These are phyloP conservation scores for Pleuronectes platessa DNA, from an alignment of 2,113 vertebrate genomes.

Conservation along the genomic window DNA sequence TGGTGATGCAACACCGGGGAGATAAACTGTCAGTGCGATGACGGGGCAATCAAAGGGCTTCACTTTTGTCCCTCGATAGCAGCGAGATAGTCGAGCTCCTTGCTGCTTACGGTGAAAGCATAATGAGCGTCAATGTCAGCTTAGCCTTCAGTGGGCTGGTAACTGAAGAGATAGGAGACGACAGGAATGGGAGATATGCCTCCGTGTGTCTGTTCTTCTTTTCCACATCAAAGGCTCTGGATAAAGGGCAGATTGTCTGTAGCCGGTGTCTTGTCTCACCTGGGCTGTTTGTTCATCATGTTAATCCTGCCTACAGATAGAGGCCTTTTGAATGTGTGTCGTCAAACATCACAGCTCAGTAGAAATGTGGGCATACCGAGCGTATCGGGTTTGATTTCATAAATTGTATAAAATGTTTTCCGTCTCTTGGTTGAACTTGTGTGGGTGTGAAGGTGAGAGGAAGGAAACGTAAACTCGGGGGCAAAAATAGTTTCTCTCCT, in stretches of 20 bases:
- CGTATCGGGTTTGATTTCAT: not conserved
- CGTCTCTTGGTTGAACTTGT: not conserved
- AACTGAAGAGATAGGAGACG: constrained; percentile 23
- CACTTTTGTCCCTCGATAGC: constrained; percentile 43
- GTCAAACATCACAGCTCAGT: constrained; percentile 20
- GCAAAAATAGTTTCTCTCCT: not conserved
- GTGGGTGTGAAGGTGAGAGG: constrained; percentile 18
- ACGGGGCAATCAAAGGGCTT: constrained; percentile 55
- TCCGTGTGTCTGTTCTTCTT: not conserved
- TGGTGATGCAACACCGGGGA: constrained; percentile 61
- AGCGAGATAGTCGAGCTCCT: constrained; percentile 5
- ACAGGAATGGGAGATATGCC: constrained; percentile 16
- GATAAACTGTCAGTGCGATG: constrained; percentile 58
- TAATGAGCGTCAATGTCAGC: not conserved
- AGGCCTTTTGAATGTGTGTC: constrained; percentile 6
- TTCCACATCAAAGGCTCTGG: not conserved
- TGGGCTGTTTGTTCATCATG: constrained; percentile 3
- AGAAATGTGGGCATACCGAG: constrained; percentile 2
- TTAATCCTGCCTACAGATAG: constrained; percentile 6
- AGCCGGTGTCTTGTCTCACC: constrained; percentile 9
- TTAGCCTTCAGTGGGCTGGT: constrained; percentile 14
- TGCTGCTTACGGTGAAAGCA: constrained; percentile 33
- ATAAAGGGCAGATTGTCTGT: constrained; percentile 3
- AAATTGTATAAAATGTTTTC: not conserved
- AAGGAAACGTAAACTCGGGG: not conserved